Conservation (phyloP, 2,113 vertebrate species). For the Leuciscus idus region DNA sequence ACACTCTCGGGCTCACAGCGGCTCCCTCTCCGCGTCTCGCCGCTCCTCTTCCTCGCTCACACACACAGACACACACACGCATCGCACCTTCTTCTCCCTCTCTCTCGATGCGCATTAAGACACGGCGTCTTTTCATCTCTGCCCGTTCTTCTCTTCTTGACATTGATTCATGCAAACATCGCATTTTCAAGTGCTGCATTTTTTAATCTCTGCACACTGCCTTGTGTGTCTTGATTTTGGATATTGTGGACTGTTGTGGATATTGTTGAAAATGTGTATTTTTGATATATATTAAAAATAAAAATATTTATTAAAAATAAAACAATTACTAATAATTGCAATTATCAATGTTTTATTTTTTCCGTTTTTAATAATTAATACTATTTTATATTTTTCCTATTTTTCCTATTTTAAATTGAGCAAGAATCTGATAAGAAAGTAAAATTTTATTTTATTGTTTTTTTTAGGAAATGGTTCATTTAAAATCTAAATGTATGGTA, state of each 20-base stretch:
- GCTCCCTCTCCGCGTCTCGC: constrained; percentile 63
- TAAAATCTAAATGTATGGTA: neutral
- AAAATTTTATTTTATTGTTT: neutral
- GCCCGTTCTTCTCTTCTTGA: constrained; percentile 51
- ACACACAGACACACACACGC: constrained; percentile 38
- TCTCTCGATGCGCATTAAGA: constrained; percentile 66
- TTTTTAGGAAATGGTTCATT: neutral
- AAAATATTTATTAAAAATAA: neutral
- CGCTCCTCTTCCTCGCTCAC: constrained; percentile 34
- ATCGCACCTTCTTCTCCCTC: constrained; percentile 46
- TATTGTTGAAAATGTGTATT: constrained; percentile 3
- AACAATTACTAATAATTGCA: no score
- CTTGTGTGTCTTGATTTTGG: constrained; percentile 9
- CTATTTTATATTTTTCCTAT: neutral
- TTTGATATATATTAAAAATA: neutral
- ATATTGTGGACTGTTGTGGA: constrained; percentile 17
- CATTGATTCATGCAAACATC: constrained; percentile 57
- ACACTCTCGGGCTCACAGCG: constrained; percentile 75
- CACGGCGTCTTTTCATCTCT: constrained; percentile 54
- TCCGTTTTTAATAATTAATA: neutral
- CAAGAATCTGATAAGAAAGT: neutral
- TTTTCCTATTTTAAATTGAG: neutral
- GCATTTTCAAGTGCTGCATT: constrained; percentile 50
- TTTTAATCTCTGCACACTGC: constrained; percentile 23
- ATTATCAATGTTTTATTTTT: neutral